These are phyloP conservation scores for Phoeniculus purpureus DNA, from an alignment of 2,797 vertebrate species.

Conservation along the genomic window DNA sequence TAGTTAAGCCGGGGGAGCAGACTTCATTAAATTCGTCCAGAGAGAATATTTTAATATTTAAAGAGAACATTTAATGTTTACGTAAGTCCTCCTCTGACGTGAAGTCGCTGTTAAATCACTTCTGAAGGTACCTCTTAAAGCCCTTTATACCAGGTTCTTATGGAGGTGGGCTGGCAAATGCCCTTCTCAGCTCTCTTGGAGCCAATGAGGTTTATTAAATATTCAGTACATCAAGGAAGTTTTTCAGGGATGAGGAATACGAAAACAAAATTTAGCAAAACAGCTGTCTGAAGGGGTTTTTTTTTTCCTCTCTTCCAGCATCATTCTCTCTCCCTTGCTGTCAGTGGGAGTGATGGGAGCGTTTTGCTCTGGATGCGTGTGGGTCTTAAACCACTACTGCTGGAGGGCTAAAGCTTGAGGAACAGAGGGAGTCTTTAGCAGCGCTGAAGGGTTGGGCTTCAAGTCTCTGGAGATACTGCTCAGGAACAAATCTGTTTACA, in stretches of 20 bases:
- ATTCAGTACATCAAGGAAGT: neutral
- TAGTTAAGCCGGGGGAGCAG: conserved; percentile 47
- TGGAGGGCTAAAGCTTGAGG: neutral
- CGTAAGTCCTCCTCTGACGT: conserved; percentile 48
- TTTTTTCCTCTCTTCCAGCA: neutral
- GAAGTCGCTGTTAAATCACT: conserved; percentile 38
- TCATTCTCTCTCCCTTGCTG: neutral
- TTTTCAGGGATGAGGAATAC: neutral
- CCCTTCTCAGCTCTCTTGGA: neutral
- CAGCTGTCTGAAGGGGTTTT: neutral
- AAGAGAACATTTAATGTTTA: conserved; percentile 68
- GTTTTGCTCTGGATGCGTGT: neutral
- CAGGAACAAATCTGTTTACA: conserved; percentile 38
- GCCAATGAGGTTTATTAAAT: neutral
- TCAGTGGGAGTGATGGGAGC: neutral
- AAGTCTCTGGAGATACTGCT: neutral
- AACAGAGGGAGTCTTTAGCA: neutral
- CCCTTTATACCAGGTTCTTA: conserved; percentile 15
- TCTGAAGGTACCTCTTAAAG: conserved; percentile 49
- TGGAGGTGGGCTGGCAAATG: neutral
- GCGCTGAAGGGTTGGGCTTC: neutral
- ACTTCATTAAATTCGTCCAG: conserved; percentile 65
- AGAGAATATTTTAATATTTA: conserved; percentile 74
- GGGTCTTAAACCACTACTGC: neutral
- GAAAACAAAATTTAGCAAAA: neutral